These are phyloP conservation scores for Megaceryle maxima DNA, from an alignment of 2,113 vertebrate species.

Conservation along the genomic window DNA sequence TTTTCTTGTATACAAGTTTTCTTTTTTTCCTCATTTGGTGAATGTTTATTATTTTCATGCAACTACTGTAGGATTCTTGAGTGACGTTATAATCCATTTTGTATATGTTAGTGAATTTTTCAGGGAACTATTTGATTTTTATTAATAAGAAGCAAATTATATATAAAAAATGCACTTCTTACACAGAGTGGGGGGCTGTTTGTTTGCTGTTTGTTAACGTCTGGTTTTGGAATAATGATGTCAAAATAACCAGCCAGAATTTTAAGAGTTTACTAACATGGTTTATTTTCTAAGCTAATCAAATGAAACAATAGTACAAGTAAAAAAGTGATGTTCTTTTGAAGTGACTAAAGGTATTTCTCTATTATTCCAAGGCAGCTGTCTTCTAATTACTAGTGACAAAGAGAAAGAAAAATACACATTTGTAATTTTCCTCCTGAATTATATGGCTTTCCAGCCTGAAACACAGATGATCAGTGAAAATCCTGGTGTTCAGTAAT, in stretches of 20 bases:
- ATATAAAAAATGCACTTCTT: rapidly evolving
- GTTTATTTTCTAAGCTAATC: neutral
- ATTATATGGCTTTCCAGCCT: neutral
- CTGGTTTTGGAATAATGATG: neutral
- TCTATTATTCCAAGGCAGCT: neutral
- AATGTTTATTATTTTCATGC: neutral
- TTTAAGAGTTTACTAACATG: neutral
- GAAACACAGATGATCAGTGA: constrained; percentile 14
- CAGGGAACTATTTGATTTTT: neutral
- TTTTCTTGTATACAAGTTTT: neutral
- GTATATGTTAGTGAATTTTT: neutral
- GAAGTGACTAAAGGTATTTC: neutral
- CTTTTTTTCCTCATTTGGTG: neutral
- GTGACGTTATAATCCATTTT: neutral
- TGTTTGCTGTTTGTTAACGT: neutral
- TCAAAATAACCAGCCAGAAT: neutral
- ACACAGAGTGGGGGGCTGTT: neutral
- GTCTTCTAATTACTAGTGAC: neutral
- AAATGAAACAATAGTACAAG: neutral
- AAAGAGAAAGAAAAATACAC: neutral
- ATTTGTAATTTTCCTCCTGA: constrained; percentile 19
- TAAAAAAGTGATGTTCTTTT: neutral
- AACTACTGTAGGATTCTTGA: neutral
- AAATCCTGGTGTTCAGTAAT: constrained; percentile 70
- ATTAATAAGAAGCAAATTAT: neutral